phyloP scores from a whole-genome alignment of 2,797 vertebrate species.

The Lacerta bilineata region DNA sequence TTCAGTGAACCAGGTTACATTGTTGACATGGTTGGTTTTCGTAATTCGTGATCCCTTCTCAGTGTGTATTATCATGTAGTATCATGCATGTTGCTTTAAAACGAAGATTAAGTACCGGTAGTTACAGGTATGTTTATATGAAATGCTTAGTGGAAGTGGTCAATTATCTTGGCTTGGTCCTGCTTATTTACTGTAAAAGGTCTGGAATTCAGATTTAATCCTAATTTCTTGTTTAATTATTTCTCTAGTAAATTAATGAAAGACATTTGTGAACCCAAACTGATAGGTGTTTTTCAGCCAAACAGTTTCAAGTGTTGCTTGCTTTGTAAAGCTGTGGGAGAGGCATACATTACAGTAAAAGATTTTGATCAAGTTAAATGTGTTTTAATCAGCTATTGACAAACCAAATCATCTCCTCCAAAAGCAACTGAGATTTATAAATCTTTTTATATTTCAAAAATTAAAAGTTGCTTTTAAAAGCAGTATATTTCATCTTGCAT shows the following conservation, averaged over 20 bases:
- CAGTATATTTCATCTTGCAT: background rate
- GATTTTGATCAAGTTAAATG: background rate
- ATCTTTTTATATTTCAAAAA: background rate
- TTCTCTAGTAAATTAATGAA: background rate
- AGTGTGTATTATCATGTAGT: background rate
- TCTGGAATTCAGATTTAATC: background rate
- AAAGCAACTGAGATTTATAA: background rate
- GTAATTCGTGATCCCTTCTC: constrained; percentile 49
- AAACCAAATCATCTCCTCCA: background rate
- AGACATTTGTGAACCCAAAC: background rate
- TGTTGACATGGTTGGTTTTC: constrained; percentile 59
- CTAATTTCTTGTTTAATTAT: background rate
- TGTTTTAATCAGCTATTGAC: background rate
- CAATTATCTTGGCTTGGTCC: background rate
- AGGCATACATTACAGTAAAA: background rate
- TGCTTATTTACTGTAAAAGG: constrained; percentile 5
- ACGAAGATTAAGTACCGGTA: constrained; percentile 33
- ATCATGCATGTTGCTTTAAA: constrained; percentile 15
- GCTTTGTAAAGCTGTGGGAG: background rate
- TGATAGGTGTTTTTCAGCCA: background rate
- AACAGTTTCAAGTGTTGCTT: background rate
- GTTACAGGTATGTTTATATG: constrained; percentile 42
- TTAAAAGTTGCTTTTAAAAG: background rate
- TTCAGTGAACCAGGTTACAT: constrained; percentile 45
- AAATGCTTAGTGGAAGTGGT: constrained; percentile 5